Evolutionary conservation across 2,888 invertebrate species (phyloP).

Genomic region (Netelia melanura): DNA sequence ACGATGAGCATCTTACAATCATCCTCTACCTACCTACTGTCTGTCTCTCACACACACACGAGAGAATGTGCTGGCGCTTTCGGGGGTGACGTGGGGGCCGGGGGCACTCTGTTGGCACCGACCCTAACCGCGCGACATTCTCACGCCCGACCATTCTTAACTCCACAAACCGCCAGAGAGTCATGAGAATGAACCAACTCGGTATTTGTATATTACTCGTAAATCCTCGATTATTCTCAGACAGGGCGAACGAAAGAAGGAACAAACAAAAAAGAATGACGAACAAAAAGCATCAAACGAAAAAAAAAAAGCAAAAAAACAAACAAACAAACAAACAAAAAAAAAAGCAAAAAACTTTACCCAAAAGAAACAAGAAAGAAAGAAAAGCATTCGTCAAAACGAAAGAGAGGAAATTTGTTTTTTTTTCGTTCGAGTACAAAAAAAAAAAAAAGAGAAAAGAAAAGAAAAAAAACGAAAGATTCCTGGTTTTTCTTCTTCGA

Average conservation of each 20-base stretch:
- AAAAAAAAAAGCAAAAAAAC: no score
- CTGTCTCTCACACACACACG: conserved; percentile 77
- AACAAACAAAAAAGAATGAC: conserved; percentile 50
- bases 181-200: conserved; percentile 85
- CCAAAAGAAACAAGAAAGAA: no score
- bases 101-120: conserved; percentile 83
- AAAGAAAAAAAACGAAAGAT: neutral
- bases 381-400: no score
- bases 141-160: conserved; percentile 83
- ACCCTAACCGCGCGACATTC: conserved; percentile 80
- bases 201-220: conserved; percentile 85
- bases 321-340: conserved; percentile 46
- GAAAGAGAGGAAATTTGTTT: neutral
- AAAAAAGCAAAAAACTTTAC: conserved; percentile 23
- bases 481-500: neutral
- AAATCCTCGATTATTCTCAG: conserved; percentile 83
- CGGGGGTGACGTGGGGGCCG: conserved; percentile 67
- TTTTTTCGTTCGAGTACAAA: neutral
- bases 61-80: conserved; percentile 56
- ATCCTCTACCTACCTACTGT: conserved; percentile 73
- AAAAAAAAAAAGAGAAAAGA: no score
- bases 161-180: conserved; percentile 83
- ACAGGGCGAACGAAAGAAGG: conserved; percentile 72
- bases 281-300: no score
- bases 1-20: conserved; percentile 82